Conservation (phyloP, 2,113 vertebrate species). For the Rhinoderma darwinii region DNA sequence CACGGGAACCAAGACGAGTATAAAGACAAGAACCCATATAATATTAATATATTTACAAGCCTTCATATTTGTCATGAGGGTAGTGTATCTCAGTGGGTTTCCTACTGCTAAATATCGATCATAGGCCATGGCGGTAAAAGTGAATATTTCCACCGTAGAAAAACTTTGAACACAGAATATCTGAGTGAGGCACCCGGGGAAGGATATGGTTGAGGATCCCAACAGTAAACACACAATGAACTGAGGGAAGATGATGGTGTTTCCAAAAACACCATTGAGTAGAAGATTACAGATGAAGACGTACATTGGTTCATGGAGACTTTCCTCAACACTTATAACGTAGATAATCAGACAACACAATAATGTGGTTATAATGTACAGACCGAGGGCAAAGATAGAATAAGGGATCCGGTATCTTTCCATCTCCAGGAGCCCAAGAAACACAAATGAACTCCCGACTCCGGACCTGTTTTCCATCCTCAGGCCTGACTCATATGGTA, state of each 20-base stretch:
- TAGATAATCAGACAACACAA: background rate
- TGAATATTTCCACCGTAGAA: background rate
- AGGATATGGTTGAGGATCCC: background rate
- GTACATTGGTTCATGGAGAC: conserved; percentile 43
- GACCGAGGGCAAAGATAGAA: background rate
- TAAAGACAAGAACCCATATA: background rate
- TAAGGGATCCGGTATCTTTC: background rate
- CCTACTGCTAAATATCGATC: conserved; percentile 35
- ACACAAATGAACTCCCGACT: background rate
- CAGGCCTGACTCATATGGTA: background rate
- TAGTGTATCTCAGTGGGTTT: conserved; percentile 9
- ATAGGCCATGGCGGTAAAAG: conserved; percentile 31
- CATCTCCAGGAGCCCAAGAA: conserved; percentile 24
- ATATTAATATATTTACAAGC: background rate
- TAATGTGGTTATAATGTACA: background rate
- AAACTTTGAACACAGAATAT: background rate
- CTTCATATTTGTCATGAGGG: conserved; percentile 13
- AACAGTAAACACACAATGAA: too few species aligned
- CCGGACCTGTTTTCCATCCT: conserved; percentile 11
- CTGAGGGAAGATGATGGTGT: too few species aligned
- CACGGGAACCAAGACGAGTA: background rate
- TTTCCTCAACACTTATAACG: background rate
- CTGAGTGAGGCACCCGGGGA: background rate
- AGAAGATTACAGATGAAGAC: conserved; percentile 22
- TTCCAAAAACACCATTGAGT: conserved; percentile 1